phyloP scores from a whole-genome alignment of 2,888 invertebrate species.

The Drosophila phalerata region DNA sequence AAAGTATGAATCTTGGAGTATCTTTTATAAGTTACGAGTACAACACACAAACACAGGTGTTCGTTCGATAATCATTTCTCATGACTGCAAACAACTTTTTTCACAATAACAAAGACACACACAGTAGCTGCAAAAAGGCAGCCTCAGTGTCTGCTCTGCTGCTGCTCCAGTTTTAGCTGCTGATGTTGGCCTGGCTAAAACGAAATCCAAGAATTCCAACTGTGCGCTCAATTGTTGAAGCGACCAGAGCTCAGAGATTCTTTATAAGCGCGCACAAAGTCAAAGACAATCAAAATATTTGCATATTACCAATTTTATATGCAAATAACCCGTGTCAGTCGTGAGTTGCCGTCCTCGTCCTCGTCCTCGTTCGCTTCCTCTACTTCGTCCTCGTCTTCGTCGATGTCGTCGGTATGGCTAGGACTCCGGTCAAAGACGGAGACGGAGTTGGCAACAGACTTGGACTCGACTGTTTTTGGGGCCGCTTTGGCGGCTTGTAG shows the following conservation, averaged over 20 bases:
- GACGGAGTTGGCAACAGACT: slow-evolving; percentile 52
- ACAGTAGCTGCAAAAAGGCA: slow-evolving; percentile 38
- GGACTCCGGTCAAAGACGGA: slow-evolving; percentile 2
- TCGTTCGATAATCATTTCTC: slow-evolving; percentile 73
- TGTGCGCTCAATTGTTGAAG: slow-evolving; percentile 75
- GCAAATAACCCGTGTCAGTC: slow-evolving; percentile 81
- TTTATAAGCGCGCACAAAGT: slow-evolving; percentile 81
- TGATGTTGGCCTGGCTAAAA: slow-evolving; percentile 35
- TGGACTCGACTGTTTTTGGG: slow-evolving; percentile 59
- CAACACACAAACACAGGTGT: slow-evolving; percentile 69
- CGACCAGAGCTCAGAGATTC: slow-evolving; percentile 63
- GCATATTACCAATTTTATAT: slow-evolving; percentile 84
- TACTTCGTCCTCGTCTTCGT: slow-evolving; percentile 37
- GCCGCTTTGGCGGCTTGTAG: slow-evolving; percentile 73
- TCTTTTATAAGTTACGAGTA: slow-evolving; percentile 25
- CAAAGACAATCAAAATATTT: slow-evolving; percentile 85
- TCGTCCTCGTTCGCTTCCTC: slow-evolving; percentile 15
- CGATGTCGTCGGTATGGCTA: slow-evolving; percentile 50
- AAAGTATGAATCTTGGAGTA: slow-evolving; percentile 26
- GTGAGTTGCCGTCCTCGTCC: slow-evolving; percentile 66
- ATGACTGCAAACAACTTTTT: slow-evolving; percentile 66
- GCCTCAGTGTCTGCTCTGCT: slow-evolving; percentile 40
- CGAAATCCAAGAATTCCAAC: slow-evolving; percentile 75
- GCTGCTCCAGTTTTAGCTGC: slow-evolving; percentile 74
- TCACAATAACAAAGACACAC: slow-evolving; percentile 40